Base-by-base conservation (phyloP, 2,888 invertebrate genomes). In the Archips crataeganus region DNA sequence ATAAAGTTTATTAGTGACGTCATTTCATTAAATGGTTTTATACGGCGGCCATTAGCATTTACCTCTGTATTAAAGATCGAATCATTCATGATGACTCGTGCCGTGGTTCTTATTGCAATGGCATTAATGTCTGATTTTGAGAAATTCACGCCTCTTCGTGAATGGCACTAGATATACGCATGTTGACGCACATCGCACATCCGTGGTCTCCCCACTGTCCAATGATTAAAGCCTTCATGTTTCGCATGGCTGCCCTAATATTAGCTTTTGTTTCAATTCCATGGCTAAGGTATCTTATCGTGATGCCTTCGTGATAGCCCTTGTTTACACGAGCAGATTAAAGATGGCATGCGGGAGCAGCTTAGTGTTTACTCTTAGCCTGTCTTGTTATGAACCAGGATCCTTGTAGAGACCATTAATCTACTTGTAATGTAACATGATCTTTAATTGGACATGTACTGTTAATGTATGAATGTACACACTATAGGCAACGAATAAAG, bases 291-390 rank as follows among this genome's bases (percentile, higher is more conserved):
- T 51, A 32, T 63, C 54, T 62, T 69, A 73, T 73, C 63, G 4
- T 32, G 73, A 73, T 64, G 49, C 57, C 72, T 59, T 73, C 39
- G 54, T 54, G 72, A 72, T 68, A 72, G 63, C 54, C 36, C 36
- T 59, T 73, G 68, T 69, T 73, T 73, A 59, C 51, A 32, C 49
- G 34, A 36, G 36, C 49, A 57, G 73, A 73, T 73, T 64, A 73
- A 49, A 34, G 61, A 47, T 69, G 47, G 34, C 64, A 73, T 64
- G 63, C 57, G 62, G 68, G 57, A 47, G 62, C 54, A 69, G 73
- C 64, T 69, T 63, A 6, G 23, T 54, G 54, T 54, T 54, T 54
- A 68, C 68, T 59, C 3, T 57, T 39, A 32, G 57, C 32, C 32
- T 63, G 67, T 62, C 72, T 68, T 59, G 73, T 36, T 47, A 60